Conservation (phyloP, 1,140 invertebrate species). For the Aphelenchoides fujianensis region DNA sequence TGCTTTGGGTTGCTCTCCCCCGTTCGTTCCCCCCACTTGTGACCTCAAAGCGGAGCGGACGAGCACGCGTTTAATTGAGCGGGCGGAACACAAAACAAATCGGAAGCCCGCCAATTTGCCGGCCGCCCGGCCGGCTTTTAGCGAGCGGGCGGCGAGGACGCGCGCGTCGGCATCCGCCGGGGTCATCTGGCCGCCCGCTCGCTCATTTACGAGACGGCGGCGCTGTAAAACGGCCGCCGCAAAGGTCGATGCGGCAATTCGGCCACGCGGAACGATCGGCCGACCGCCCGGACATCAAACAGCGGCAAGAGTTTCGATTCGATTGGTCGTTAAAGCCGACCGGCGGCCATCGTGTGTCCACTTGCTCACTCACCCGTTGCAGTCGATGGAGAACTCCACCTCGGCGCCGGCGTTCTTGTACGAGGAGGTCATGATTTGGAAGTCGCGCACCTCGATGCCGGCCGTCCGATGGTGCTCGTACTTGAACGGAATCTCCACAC, state of each 20-base stretch:
- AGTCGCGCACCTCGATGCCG: slow-evolving; percentile 45
- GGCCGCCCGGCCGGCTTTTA: neutral
- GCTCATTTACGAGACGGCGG: neutral
- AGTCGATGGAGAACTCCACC: slow-evolving; percentile 54
- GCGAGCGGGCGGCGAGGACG: neutral
- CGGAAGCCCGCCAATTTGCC: neutral
- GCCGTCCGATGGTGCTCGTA: slow-evolving; percentile 50
- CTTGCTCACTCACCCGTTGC: slow-evolving; percentile 54
- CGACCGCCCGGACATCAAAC: neutral
- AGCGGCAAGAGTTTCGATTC: neutral
- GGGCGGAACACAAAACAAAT: neutral
- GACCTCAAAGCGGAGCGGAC: neutral
- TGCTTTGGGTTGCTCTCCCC: neutral
- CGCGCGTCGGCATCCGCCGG: neutral
- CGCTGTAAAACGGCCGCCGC: neutral
- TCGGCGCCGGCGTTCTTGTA: slow-evolving; percentile 48
- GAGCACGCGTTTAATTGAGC: neutral
- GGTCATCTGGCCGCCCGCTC: neutral
- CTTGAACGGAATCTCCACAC: slow-evolving; percentile 55
- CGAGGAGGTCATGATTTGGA: slow-evolving; percentile 53
- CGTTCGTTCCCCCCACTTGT: too few relatives aligned
- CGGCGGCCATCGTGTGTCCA: too few relatives aligned
- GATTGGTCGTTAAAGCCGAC: slow-evolving; percentile 8
- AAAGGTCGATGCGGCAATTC: neutral
- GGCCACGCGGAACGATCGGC: slow-evolving; percentile 3